Percentiles rank a stretch among this genome's conserved stretches.
Conservation (phyloP, 2,888 invertebrate species). For the Xanthorhoe spadicearia region DNA sequence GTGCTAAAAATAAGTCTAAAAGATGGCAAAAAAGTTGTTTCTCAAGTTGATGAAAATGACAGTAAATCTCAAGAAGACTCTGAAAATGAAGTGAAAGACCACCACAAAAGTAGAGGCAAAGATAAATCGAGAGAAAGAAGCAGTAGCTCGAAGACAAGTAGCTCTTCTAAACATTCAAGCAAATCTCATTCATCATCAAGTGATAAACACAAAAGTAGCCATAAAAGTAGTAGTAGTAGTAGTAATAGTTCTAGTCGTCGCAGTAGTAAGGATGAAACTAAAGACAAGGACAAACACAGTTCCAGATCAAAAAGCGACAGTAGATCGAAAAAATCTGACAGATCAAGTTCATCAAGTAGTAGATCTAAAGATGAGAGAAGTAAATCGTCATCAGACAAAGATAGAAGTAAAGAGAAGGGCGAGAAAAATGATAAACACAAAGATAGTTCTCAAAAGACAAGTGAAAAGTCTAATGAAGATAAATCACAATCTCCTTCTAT, state of each 20-base stretch:
- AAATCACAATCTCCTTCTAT: conserved; percentile 88
- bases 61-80: conserved; percentile 63
- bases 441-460: conserved; percentile 64
- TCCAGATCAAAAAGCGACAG: conserved; percentile 75
- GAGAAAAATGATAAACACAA: conserved; percentile 53
- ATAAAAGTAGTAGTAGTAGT: conserved; percentile 49
- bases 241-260: conserved; percentile 69
- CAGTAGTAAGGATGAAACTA: conserved; percentile 69
- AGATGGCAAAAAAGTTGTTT: conserved; percentile 89
- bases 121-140: conserved; percentile 80
- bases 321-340: conserved; percentile 60
- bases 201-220: conserved; percentile 72
- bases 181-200: conserved; percentile 71
- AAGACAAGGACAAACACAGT: conserved; percentile 58
- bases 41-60: conserved; percentile 81
- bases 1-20: conserved; percentile 87
- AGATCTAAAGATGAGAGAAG: conserved; percentile 68
- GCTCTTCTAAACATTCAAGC: conserved; percentile 72
- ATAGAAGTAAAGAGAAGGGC: conserved; percentile 61
- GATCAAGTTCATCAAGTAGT: conserved; percentile 63
- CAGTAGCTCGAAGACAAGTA: conserved; percentile 57
- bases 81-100: conserved; percentile 67
- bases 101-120: conserved; percentile 67
- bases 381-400: conserved; percentile 62
- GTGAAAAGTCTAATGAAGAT: conserved; percentile 86